Conservation (phyloP, 1,140 invertebrate genomes). For the Araneus ventricosus region DNA sequence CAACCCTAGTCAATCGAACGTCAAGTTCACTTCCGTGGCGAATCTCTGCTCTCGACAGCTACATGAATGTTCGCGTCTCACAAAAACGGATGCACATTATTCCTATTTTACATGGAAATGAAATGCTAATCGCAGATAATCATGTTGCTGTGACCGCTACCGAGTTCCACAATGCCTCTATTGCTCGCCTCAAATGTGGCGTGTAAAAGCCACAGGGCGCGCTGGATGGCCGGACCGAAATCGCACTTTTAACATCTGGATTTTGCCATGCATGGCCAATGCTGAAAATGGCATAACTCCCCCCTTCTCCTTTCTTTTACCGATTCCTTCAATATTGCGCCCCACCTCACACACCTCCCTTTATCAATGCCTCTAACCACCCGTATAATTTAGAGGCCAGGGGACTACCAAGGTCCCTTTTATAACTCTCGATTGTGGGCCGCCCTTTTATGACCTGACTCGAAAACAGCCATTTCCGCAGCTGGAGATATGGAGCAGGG, state of each 20-base stretch:
- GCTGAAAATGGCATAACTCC: constrained; percentile 26
- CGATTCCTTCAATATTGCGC: constrained; percentile 38
- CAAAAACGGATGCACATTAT: constrained; percentile 42
- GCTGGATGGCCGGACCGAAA: constrained; percentile 27
- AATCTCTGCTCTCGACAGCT: constrained; percentile 24
- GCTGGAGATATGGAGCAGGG: not conserved
- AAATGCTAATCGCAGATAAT: constrained; percentile 63
- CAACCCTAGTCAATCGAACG: constrained; percentile 8
- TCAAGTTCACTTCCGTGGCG: not conserved
- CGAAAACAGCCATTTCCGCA: constrained; percentile 45
- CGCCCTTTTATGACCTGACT: constrained; percentile 34
- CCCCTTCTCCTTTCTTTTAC: constrained; percentile 38
- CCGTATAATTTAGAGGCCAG: constrained; percentile 58
- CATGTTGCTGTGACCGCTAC: constrained; percentile 31
- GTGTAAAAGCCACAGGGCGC: not conserved
- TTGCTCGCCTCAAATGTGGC: not conserved
- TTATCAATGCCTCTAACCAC: constrained; percentile 54
- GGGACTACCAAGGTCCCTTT: not conserved
- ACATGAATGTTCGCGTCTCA: not conserved
- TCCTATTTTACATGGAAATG: constrained; percentile 19
- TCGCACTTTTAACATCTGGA: constrained; percentile 56
- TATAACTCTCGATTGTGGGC: constrained; percentile 20
- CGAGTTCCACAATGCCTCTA: not conserved
- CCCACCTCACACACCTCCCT: not conserved
- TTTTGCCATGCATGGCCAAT: constrained; percentile 41